Evolutionary conservation across 2,113 vertebrate species (phyloP), one percentile per base, ranked within the genome.

Genomic region (Poeciliopsis turrubarensis): DNA sequence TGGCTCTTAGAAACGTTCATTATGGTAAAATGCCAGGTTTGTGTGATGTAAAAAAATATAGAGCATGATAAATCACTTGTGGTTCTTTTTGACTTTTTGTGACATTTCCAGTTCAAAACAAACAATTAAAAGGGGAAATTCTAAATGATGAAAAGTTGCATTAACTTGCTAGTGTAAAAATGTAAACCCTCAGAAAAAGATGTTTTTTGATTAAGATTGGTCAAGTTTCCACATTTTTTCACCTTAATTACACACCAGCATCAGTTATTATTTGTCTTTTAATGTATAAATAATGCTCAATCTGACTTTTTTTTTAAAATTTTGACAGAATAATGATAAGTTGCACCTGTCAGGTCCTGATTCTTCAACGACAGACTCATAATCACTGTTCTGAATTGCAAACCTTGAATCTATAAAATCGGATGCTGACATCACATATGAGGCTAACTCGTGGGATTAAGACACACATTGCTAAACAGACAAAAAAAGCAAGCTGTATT

Each of bases 401-500:
- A 47, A 80, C 51, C n/a, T 19, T 37, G 2, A 73, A 73, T 11
- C 12, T 39, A 68, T 15, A 67, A 60, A 60, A 57, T 60, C 26
- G 37, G 70, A 41, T 27, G 37, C 65, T 76, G 39, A 61, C 60
- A 31, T 85, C 69, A 72, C 62, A 72, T 71, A 82, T 57, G 30
- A 44, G 31, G 63, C 31, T 78, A 11, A 29, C 22, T n/a, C 51
- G 26, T 51, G 69, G n/a, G 27, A 75, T 57, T 69, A 68, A 73
- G 67, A 31, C 34, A 39, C n/a, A 32, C 22, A 25, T 57, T 57
- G 78, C 31, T 47, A 69, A 80, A 61, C 70, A 72, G 70, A 78
- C 30, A 32, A 26, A 67, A 63, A 83, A 62, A 81, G 85, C 82
- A 87, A 87, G 82, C 85, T 27, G 54, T 68, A 63, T 61, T 78